A percentile compares a stretch with the other conserved stretches of the same genome.
phyloP scores from a whole-genome alignment of 1,140 invertebrate species.

The Homarus americanus region DNA sequence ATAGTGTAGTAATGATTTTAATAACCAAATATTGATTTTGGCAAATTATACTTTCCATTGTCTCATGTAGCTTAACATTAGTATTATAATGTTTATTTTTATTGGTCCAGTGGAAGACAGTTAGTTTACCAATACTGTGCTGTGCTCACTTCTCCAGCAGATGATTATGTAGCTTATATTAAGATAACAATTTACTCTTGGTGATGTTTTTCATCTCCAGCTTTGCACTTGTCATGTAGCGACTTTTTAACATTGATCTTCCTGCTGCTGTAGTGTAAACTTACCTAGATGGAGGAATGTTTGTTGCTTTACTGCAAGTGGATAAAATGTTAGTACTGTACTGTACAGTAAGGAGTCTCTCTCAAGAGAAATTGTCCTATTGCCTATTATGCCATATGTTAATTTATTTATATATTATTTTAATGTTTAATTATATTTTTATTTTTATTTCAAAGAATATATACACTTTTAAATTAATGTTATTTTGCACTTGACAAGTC shows the following conservation, averaged over 20 bases:
- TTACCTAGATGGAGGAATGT: background rate
- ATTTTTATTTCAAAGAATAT: background rate
- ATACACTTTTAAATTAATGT: background rate
- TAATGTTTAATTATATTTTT: background rate
- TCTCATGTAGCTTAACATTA: background rate
- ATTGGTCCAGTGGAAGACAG: background rate
- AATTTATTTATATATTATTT: background rate
- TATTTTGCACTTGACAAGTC: too few relatives aligned
- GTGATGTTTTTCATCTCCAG: background rate
- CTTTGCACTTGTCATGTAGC: background rate
- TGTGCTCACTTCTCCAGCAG: background rate
- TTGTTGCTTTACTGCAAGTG: background rate
- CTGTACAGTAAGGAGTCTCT: too few relatives aligned
- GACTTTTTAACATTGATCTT: background rate
- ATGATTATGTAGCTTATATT: background rate
- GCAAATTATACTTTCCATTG: background rate
- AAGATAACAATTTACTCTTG: background rate
- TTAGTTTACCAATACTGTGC: background rate
- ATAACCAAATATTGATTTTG: background rate
- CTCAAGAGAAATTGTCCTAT: background rate
- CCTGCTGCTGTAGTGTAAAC: background rate
- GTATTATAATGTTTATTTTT: background rate
- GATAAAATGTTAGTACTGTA: background rate
- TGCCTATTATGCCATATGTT: background rate
- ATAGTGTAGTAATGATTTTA: too few relatives aligned